These are phyloP conservation scores for Hyposoter didymator DNA, from an alignment of 2,888 invertebrate genomes.

Conservation along the genomic window DNA sequence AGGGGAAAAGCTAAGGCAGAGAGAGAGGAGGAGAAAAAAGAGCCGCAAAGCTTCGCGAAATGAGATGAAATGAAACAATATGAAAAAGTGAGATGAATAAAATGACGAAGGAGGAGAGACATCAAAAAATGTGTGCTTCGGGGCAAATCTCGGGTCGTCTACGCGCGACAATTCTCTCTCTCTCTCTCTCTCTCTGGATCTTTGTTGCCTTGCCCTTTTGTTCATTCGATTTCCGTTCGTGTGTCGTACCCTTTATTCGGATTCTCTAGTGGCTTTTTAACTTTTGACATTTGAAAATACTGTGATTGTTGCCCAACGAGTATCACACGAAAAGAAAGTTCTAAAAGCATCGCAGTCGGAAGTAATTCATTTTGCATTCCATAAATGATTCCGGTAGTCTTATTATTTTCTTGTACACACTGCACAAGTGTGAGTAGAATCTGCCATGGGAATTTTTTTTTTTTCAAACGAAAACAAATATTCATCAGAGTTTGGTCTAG, in stretches of 20 bases:
- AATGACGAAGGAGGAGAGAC: conserved; percentile 10
- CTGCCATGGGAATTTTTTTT: neutral
- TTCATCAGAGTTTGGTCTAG: neutral
- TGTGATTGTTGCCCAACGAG: neutral
- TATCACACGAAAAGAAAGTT: neutral
- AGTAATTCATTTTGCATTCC: neutral
- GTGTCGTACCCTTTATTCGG: neutral
- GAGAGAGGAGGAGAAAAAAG: conserved; percentile 6
- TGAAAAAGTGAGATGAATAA: conserved; percentile 38
- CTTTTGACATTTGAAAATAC: neutral
- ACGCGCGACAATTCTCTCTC: neutral
- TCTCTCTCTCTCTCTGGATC: neutral
- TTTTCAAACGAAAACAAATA: neutral
- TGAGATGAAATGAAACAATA: conserved; percentile 19
- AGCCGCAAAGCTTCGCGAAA: conserved; percentile 26
- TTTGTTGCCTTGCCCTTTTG: neutral
- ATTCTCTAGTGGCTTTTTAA: conserved; percentile 22
- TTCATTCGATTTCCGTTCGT: neutral
- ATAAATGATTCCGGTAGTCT: neutral
- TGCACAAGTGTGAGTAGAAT: neutral
- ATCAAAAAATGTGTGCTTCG: neutral
- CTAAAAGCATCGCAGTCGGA: neutral
- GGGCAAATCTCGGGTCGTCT: neutral
- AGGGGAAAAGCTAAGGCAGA: neutral
- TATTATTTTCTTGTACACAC: no score